Base-by-base conservation (phyloP, 2,888 invertebrate genomes). In the Timema cristinae region DNA sequence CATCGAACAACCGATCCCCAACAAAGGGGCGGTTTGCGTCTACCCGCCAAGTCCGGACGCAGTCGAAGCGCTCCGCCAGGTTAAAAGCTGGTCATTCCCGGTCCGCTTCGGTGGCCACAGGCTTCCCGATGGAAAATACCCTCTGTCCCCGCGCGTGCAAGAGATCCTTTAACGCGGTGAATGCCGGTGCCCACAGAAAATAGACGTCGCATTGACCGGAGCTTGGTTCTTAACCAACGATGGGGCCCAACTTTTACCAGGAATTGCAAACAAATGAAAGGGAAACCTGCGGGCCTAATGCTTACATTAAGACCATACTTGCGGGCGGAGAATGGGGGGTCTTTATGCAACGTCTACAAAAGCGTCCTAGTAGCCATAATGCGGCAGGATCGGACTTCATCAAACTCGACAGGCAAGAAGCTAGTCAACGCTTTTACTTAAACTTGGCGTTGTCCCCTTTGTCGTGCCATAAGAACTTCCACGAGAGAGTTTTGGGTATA, bases 331-430 rank as follows among this genome's bases (percentile, higher is more conserved):
- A 99, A 84, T 86, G 98, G 54, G 93, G n/a, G 90, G 10, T 88
- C 89, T 70, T 88, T 94, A 81, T 87, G 88, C 76, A 95, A 96
- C 84, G 91, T 98, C 4, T 96, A 97, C 81, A 92, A 90, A n/a
- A 80, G 91, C 93, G 0, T 91, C 96, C 88, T 96, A 85, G 88
- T 94, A 63, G 92, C 95, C 47, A 97, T 98, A 95, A 87, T 93
- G n/a, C n/a, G 87, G 97, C 97, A 72, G 98, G 98, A 13, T 91
- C 97, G 6, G 95, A 99, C 83, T 99, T 99, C 80, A 98, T 99
- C 74, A 99, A 99, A 98, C 5, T 98, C 98, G 0, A 99, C 98
- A 0, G 86, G 87, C 8, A 99, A 99, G 83, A 99, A 83, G 82
- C 88, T 0, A n/a, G 90, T 96, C 0, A 99, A 99, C 85, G 98